Conservation (phyloP, 2,113 vertebrate genomes). For the Pluvialis apricaria region DNA sequence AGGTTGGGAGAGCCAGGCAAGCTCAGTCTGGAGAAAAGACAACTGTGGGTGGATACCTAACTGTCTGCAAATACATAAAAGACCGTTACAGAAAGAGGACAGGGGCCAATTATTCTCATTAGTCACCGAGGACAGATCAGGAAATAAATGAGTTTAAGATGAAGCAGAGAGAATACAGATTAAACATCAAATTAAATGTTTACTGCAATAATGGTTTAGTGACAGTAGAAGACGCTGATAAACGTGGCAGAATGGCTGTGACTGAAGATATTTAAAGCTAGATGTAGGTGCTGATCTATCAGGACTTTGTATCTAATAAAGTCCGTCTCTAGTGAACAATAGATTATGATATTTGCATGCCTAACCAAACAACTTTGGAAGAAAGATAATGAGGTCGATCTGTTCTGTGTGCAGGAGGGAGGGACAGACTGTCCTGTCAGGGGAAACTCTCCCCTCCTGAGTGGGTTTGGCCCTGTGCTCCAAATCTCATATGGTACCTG, state of each 20-base stretch:
- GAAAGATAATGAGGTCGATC: not conserved
- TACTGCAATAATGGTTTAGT: constrained; percentile 23
- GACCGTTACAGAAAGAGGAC: constrained; percentile 24
- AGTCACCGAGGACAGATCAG: constrained; percentile 40
- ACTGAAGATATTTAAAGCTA: constrained; percentile 17
- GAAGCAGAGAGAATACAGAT: constrained; percentile 25
- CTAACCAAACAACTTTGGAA: not conserved
- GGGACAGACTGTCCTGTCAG: not conserved
- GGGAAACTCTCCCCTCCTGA: not conserved
- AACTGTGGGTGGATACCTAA: constrained; percentile 27
- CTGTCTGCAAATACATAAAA: constrained; percentile 36
- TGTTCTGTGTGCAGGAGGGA: not conserved
- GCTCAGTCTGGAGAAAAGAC: not conserved
- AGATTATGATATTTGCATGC: not conserved
- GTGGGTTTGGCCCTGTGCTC: not conserved
- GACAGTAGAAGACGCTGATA: constrained; percentile 16
- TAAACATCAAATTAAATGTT: constrained; percentile 45
- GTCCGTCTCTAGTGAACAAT: not conserved
- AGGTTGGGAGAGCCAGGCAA: not conserved
- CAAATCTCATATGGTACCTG: not conserved
- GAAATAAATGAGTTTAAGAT: constrained; percentile 44
- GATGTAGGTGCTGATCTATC: not conserved
- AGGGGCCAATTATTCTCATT: constrained; percentile 57
- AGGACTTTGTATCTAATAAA: constrained; percentile 4
- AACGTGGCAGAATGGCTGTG: not conserved